Evolutionary conservation across 2,797 vertebrate species (phyloP), one percentile per base, ranked within the genome.

Genomic region (Sebastes glaucus): DNA sequence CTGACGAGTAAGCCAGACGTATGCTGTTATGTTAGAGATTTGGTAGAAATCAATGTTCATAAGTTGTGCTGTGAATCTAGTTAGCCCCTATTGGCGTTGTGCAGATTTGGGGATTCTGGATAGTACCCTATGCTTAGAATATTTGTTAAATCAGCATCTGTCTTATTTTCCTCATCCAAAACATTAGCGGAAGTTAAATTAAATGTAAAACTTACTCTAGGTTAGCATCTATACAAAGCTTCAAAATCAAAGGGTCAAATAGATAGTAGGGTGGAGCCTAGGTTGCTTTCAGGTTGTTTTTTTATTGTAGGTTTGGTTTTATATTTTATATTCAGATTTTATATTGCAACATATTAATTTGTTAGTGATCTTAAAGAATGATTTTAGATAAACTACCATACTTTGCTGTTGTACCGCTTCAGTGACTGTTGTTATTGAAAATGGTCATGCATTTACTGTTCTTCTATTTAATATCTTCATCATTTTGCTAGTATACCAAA

Each of bases 1-100:
- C 91, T 23, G 92, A 94, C 5, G 87, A 92, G 83, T 90, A 82
- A 92, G 69, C 38, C 49, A 53, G 20, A 67, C 4, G 0, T 52
- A 7, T 28, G 53, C 28, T 25, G 30, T 53, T 13, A 13, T 4
- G 27, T 83, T 72, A 49, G 18, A 63, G 33, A 7, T 55, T 18
- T 30, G 16, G 22, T 68, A 59, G 7, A 61, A 32, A 14, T 70
- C 20, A 9, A 2, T 74, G 49, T 77, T 84, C 30, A n/a, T 10
- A 10, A 68, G 23, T 84, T 67, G 63, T 61, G 22, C 52, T 11
- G 30, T 59, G 22, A 70, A 18, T 49, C 53, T 30, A 33, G 65
- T 74, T 74, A 22, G 33, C 38, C 7, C 3, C 49, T 61, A 30
- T 38, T 59, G 8, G 4, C 56, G 11, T 6, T 35, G n/a, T 56